These are phyloP conservation scores for Tinamus guttatus DNA, from an alignment of 2,113 vertebrate genomes.

Conservation along the genomic window DNA sequence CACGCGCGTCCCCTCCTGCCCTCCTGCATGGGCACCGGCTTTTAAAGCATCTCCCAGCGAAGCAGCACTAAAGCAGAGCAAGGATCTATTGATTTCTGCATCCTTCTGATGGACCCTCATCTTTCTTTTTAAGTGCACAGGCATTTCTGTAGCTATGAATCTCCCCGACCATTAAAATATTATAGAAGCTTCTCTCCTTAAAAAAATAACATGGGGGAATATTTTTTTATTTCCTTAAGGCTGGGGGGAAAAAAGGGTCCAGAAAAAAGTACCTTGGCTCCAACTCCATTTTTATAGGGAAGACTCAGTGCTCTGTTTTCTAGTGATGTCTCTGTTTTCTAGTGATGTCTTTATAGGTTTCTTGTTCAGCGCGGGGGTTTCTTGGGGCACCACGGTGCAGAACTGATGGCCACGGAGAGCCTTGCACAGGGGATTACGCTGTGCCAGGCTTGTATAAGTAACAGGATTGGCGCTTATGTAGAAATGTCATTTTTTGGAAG, in stretches of 20 bases:
- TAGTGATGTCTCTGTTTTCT: background rate
- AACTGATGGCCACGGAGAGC: background rate
- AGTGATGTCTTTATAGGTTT: background rate
- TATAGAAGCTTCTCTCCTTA: background rate
- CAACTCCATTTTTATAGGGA: background rate
- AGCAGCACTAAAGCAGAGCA: background rate
- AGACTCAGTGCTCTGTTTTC: background rate
- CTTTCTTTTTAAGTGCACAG: background rate
- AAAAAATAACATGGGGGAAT: background rate
- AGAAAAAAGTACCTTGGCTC: background rate
- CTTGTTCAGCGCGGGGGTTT: background rate
- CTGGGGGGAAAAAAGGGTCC: background rate
- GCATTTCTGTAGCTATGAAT: background rate
- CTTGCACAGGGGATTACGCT: rapidly evolving
- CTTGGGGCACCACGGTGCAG: background rate
- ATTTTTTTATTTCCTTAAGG: background rate
- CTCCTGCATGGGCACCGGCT: background rate
- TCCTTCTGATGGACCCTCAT: conserved; percentile 12
- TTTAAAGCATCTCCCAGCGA: background rate
- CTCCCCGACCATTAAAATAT: background rate
- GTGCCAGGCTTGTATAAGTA: background rate
- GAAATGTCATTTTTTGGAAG: background rate
- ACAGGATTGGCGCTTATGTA: background rate
- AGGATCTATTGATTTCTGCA: conserved; percentile 7
- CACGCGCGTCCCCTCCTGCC: background rate